These are phyloP conservation scores for Ursus arctos DNA, from an alignment of 2,113 vertebrate genomes.

Conservation along the genomic window DNA sequence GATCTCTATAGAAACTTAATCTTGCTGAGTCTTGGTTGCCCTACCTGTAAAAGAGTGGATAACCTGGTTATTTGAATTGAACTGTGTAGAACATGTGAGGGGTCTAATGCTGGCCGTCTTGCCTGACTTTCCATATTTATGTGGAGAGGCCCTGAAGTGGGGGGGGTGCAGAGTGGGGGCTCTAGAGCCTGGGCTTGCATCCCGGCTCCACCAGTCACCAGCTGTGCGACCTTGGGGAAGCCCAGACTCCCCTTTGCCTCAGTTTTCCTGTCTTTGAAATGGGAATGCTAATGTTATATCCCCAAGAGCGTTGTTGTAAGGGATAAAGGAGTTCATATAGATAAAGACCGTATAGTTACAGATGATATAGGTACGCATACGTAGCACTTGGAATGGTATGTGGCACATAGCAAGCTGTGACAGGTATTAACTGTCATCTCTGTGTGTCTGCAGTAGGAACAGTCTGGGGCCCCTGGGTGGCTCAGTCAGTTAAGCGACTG, in stretches of 20 bases:
- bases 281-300: neutral
- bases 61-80: neutral
- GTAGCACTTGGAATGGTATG: neutral
- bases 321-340: neutral
- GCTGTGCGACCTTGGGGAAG: neutral
- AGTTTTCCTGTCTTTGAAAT: neutral
- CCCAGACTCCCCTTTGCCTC: neutral
- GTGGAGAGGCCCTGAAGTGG: neutral
- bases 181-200: neutral
- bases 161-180: rapidly evolving
- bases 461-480: neutral
- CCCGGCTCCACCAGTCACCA: neutral
- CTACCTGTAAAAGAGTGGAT: neutral
- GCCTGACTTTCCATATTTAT: neutral
- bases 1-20: neutral
- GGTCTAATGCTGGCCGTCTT: neutral
- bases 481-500: neutral
- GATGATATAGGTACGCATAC: neutral
- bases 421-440: neutral
- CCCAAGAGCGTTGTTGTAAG: neutral
- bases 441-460: neutral
- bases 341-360: neutral
- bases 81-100: neutral
- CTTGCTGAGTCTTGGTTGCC: neutral
- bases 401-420: neutral